phyloP scores from a whole-genome alignment of 2,113 vertebrate genomes.

The Carassius auratus region DNA sequence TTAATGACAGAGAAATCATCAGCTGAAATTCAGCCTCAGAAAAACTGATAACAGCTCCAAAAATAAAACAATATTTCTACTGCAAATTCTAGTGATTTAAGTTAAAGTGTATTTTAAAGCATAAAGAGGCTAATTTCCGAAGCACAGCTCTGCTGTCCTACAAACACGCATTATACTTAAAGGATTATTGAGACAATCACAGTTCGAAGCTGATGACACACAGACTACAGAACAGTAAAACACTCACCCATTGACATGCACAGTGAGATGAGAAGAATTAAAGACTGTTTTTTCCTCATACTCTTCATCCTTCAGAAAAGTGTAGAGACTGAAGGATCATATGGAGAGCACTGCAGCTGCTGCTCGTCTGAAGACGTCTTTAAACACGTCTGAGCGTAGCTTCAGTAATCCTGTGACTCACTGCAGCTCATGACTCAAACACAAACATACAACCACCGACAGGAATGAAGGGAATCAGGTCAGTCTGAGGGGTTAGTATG shows the following conservation, averaged over 20 bases:
- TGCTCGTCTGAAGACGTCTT: constrained; percentile 72
- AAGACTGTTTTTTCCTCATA: constrained; percentile 72
- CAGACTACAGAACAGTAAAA: constrained; percentile 22
- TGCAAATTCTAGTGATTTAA: background rate
- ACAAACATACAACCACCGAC: background rate
- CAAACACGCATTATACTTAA: constrained; percentile 52
- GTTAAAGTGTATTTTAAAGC: background rate
- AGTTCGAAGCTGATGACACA: background rate
- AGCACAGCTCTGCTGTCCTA: background rate
- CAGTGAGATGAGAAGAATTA: constrained; percentile 78
- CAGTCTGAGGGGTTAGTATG: background rate
- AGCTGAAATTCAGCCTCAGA: background rate
- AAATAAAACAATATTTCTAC: background rate
- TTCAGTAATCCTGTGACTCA: constrained; percentile 6
- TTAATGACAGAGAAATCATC: background rate
- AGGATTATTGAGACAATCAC: constrained; percentile 72
- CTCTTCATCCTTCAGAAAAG: constrained; percentile 61
- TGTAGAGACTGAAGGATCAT: constrained; percentile 66
- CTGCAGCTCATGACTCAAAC: background rate
- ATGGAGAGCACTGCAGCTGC: constrained; percentile 35
- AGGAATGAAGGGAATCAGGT: background rate
- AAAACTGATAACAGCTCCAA: background rate
- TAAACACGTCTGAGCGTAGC: constrained; percentile 58
- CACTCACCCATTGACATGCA: constrained; percentile 82
- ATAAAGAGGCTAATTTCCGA: background rate